Evolutionary conservation across 2,888 invertebrate genomes (phyloP), one percentile per base, ranked within the genome.

Genomic region (Allophyes oxyacanthae): DNA sequence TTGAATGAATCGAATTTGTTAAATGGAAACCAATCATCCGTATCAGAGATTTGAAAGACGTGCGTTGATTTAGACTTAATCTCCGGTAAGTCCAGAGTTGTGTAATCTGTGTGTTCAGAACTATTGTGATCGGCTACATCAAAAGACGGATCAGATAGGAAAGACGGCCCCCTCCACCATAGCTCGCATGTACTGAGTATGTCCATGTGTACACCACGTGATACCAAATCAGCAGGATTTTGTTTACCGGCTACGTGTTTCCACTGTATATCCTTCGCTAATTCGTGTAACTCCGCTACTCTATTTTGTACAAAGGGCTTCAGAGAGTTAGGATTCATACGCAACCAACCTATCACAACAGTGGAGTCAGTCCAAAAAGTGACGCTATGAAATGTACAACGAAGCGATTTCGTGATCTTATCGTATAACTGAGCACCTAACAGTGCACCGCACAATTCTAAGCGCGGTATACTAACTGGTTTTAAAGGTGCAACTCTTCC

Each of bases 351-450:
- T 8, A 72, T 43, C 2, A 64, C 75, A 14, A 72, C 77, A 1
- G 75, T 77, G 0, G 74, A 77, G 41, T 73, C 77, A 0, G 75
- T 60, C 75, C 79, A 75, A 43, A 65, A 65, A 7, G 28, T 9
- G 2, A 62, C 30, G 0, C 26, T 36, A 13, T 14, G 9, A 8
- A 57, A 25, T 1, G 25, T 0, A 0, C 8, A 28, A 0, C 32
- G 30, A 0, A 61, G 20, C 2, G 61, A 61, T 0, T 11, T 25
- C 1, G 1, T 6, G 7, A 61, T 10, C 10, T 44, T 61, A 0
- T 14, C 11, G 9, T 11, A 44, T 8, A 61, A 36, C 5, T n/a
- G 13, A 25, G 48, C 58, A 7, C 58, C 58, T 9, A 45, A 10
- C 11, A 56, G 25, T 0, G 56, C 55, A 1, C 54, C 54, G 11